Evolutionary conservation across 2,797 vertebrate genomes (phyloP).

Genomic region (Channallabes apus): DNA sequence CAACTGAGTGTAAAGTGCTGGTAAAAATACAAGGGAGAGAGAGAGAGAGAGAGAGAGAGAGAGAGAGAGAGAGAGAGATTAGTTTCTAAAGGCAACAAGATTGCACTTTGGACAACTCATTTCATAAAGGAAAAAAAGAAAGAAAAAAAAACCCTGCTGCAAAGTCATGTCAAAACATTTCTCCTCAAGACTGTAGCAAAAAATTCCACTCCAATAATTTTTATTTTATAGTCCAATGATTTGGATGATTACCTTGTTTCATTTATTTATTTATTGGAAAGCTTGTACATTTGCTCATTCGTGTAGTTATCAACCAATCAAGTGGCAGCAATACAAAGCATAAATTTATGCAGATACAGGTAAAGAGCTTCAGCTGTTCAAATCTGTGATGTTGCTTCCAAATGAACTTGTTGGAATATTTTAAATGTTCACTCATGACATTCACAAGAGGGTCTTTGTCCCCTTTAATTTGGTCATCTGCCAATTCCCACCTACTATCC

Average conservation of each 20-base stretch:
- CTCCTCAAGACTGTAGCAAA: conserved; percentile 26
- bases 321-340: not conserved
- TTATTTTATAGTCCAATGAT: not conserved
- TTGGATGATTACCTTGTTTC: not conserved
- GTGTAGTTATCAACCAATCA: not conserved
- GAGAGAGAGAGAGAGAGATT: conserved; percentile 3
- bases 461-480: conserved; percentile 2
- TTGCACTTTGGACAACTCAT: conserved; percentile 39
- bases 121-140: conserved; percentile 21
- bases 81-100: conserved; percentile 42
- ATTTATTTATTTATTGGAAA: conserved; percentile 27
- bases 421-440: not conserved
- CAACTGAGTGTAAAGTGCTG: conserved; percentile 34
- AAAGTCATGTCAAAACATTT: conserved; percentile 36
- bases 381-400: not conserved
- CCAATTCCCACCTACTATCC: conserved; percentile 9
- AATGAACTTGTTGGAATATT: not conserved
- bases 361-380: not conserved
- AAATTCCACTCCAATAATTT: not conserved
- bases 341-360: not conserved
- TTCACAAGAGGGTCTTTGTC: not conserved
- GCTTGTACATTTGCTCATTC: not conserved
- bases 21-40: conserved; percentile 38
- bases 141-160: conserved; percentile 4
- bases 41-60: not conserved